A percentile compares a stretch with the other conserved stretches of the same genome.
phyloP scores from a whole-genome alignment of 2,113 vertebrate genomes.

The Perca fluviatilis region DNA sequence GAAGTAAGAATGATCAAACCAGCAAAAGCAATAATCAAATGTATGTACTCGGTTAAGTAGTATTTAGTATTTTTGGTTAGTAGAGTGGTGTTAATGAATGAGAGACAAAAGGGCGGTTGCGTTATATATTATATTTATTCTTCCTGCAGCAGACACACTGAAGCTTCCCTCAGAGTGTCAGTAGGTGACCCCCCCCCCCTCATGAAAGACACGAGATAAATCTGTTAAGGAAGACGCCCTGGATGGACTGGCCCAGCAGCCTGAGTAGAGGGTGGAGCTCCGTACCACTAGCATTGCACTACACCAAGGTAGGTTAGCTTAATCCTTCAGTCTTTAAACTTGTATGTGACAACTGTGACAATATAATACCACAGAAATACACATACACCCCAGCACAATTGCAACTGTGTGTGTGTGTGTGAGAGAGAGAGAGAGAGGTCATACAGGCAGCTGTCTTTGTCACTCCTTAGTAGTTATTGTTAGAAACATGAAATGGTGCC shows the following conservation, averaged over 20 bases:
- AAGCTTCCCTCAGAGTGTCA: neutral
- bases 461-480: slow-evolving; percentile 76
- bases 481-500: slow-evolving; percentile 76
- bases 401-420: slow-evolving; percentile 2
- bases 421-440: neutral
- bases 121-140: neutral
- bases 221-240: neutral
- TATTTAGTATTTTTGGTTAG: neutral
- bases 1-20: neutral
- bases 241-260: neutral
- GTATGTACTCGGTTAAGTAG: no score
- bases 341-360: neutral
- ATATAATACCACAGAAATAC: neutral
- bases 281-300: neutral
- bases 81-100: neutral
- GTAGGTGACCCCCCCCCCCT: neutral
- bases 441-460: slow-evolving; percentile 64
- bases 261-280: neutral
- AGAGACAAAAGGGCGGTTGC: neutral
- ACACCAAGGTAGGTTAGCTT: slow-evolving; percentile 3
- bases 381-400: no score
- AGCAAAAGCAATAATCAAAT: neutral
- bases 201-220: neutral
- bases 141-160: neutral
- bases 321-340: neutral